Evolutionary conservation across 2,888 invertebrate species (phyloP), one percentile per base, ranked within the genome.

Genomic region (Ophonus ardosiacus): DNA sequence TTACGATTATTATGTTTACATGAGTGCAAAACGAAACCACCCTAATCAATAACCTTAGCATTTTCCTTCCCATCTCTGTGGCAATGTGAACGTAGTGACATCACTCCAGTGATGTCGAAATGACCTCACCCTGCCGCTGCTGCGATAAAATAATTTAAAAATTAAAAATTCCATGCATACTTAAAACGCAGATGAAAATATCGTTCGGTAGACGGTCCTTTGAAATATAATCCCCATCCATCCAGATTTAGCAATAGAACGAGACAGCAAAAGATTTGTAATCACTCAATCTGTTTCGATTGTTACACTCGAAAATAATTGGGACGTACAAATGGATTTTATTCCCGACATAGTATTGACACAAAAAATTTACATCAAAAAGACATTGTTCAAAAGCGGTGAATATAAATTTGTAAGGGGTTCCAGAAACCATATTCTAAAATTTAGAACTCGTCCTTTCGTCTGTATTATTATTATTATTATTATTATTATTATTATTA

Each of bases 111-210:
- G 43, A 51, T 51, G 43, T 51, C 43, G 43, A 51, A 51, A 51
- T 51, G 43, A 51, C 43, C 43, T 51, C 43, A 51, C 43, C 10
- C 43, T 13, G 43, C 13, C 43, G 43, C 43, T 51, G 68, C 31
- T 68, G 68, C 31, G 81, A 81, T 81, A 68, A 81, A 81, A 81
- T 81, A 81, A 81, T 81, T 81, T 68, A 63, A 81, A 81, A 81
- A 81, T 81, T 81, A 81, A 81, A 78, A 81, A 81, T 81, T 81
- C 81, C 81, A 81, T 81, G 81, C 81, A 81, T 81, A 81, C 68
- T 56, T 81, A 81, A 81, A 81, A 81, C 24, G 24, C 17, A 68
- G 56, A 81, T 81, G 81, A 56, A 81, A 81, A 81, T 81, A 81
- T 81, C 56, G 81, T 18, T 78, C 78, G 40, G 17, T 74, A 74